A percentile compares a stretch with the other conserved stretches of the same genome.
phyloP scores from a whole-genome alignment of 64 coral and sea anemone genomes.

The Platygyra sinensis region DNA sequence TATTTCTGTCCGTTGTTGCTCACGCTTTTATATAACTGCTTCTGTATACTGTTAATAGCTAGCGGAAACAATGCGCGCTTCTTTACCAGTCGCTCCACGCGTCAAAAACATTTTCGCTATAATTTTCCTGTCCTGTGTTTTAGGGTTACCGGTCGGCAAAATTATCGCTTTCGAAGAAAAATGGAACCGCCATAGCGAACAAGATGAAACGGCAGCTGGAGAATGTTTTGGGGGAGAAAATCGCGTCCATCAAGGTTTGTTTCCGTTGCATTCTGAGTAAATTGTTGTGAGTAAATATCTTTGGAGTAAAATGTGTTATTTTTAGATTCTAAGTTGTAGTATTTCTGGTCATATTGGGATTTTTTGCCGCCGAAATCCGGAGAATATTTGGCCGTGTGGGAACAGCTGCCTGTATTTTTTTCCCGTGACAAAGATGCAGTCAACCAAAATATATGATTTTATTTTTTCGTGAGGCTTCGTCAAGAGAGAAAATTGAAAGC shows the following conservation, averaged over 20 bases:
- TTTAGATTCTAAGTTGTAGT: slow-evolving; percentile 8
- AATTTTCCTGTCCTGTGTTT: slow-evolving; percentile 23
- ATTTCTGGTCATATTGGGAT: background rate
- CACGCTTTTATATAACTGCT: slow-evolving; percentile 51
- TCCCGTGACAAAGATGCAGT: background rate
- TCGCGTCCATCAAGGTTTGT: slow-evolving; percentile 81
- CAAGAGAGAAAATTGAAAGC: background rate
- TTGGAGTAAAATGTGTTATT: slow-evolving; percentile 44
- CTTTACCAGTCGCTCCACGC: slow-evolving; percentile 43
- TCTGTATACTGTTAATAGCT: slow-evolving; percentile 69
- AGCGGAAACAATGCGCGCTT: slow-evolving; percentile 58
- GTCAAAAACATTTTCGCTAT: slow-evolving; percentile 13
- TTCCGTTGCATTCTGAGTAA: slow-evolving; percentile 47
- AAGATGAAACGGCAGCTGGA: slow-evolving; percentile 56
- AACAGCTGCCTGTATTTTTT: background rate
- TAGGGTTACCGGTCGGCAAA: slow-evolving; percentile 25
- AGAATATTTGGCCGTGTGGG: too few relatives aligned
- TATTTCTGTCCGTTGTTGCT: slow-evolving; percentile 52
- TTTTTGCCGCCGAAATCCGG: background rate
- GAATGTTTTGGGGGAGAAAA: slow-evolving; percentile 49
- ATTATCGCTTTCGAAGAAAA: slow-evolving; percentile 1
- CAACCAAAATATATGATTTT: background rate
- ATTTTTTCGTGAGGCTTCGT: background rate
- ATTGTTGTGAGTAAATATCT: slow-evolving; percentile 67
- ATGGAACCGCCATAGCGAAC: slow-evolving; percentile 55